Evolutionary conservation across 2,113 vertebrate species (phyloP).

Genomic region (Catagonus wagneri): DNA sequence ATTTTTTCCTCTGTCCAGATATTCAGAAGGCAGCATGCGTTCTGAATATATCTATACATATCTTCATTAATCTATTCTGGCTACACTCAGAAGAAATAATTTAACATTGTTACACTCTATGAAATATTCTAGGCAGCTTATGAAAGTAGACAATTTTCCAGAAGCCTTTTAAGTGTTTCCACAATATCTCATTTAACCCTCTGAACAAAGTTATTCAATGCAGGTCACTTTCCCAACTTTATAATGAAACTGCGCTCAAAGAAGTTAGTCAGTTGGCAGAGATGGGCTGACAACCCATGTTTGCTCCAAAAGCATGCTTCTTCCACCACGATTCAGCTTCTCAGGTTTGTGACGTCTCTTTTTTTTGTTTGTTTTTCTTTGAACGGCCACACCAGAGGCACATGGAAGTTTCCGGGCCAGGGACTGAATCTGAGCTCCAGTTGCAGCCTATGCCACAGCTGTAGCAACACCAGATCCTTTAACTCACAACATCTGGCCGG

Average conservation of each 20-base stretch:
- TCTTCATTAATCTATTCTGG: neutral
- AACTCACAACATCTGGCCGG: no score
- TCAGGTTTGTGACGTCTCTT: neutral
- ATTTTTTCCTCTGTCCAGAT: neutral
- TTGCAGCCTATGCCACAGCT: no score
- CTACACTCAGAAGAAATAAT: neutral
- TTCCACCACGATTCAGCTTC: neutral
- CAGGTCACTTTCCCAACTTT: neutral
- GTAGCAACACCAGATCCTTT: no score
- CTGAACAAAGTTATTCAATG: neutral
- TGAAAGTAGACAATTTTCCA: neutral
- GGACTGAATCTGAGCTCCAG: no score
- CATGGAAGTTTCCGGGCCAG: no score
- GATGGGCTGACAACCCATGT: neutral
- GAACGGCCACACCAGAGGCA: no score
- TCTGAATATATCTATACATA: no score
- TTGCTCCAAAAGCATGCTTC: neutral
- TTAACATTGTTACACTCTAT: fast-evolving
- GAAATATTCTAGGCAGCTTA: neutral
- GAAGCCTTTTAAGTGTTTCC: neutral
- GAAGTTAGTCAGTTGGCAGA: neutral
- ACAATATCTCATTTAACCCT: neutral
- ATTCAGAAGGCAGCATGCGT: neutral
- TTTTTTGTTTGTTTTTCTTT: no score
- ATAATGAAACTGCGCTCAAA: neutral